Conservation (phyloP, 2,113 vertebrate genomes). For the Nannobrachium achirus region DNA sequence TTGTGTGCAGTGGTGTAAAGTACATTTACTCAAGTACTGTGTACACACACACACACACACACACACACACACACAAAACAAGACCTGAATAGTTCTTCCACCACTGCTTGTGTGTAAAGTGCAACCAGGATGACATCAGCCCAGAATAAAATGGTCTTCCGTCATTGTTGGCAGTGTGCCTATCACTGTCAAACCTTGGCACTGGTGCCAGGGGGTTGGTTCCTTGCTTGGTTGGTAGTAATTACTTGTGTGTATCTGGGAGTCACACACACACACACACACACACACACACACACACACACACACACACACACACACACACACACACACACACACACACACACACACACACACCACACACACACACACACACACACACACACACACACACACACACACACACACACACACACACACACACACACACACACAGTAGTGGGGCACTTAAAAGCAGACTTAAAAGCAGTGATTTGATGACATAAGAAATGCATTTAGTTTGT, state of each 20-base stretch:
- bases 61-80: neutral
- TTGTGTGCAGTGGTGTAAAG: constrained; percentile 5
- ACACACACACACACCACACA: constrained; percentile 3
- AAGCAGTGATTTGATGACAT: too few relatives aligned
- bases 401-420: constrained; percentile 11
- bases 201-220: constrained; percentile 51
- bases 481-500: too few relatives aligned
- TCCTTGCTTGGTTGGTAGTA: constrained; percentile 47
- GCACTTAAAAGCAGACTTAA: too few relatives aligned
- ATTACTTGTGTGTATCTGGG: constrained; percentile 41
- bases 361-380: constrained; percentile 11
- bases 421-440: too few relatives aligned
- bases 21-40: too few relatives aligned
- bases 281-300: constrained; percentile 13
- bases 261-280: constrained; percentile 22
- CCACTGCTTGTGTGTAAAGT: too few relatives aligned
- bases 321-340: constrained; percentile 11
- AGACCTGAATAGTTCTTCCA: too few relatives aligned
- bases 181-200: constrained; percentile 75
- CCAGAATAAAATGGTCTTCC: constrained; percentile 38
- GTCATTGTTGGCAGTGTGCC: constrained; percentile 70
- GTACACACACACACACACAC: too few relatives aligned
- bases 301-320: constrained; percentile 11
- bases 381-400: constrained; percentile 11
- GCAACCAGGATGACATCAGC: constrained; percentile 50